These are phyloP conservation scores for Peromyscus polionotus DNA, from an alignment of 2,113 vertebrate genomes.

Conservation along the genomic window DNA sequence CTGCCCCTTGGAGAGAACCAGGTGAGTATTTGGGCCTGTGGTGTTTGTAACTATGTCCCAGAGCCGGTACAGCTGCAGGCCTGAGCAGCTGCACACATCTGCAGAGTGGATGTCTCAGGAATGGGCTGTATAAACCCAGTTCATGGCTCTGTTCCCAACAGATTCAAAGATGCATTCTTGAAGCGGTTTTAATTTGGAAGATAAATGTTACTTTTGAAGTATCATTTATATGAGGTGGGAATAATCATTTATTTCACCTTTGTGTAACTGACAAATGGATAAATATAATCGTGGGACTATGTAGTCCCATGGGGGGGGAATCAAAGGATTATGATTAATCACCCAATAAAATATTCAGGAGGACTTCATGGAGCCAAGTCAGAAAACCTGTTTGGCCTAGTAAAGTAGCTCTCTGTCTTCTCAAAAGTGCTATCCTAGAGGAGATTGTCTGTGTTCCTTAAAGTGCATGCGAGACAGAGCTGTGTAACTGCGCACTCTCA, in stretches of 20 bases:
- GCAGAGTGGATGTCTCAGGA: background rate
- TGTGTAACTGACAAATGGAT: background rate
- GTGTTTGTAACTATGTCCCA: background rate
- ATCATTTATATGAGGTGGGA: background rate
- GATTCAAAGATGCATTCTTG: background rate
- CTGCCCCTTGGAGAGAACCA: background rate
- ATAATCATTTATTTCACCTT: background rate
- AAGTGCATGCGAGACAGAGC: background rate
- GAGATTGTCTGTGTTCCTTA: background rate
- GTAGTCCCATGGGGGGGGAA: background rate
- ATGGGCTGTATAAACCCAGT: background rate
- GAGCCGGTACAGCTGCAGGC: no score
- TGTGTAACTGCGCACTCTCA: background rate
- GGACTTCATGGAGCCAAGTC: background rate
- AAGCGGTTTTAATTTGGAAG: constrained; percentile 11
- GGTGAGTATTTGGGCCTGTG: background rate
- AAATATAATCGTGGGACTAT: background rate
- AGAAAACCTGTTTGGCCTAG: background rate
- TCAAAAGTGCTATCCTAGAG: constrained; percentile 43
- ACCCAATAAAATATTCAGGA: background rate
- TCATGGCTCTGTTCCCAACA: background rate
- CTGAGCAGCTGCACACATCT: background rate
- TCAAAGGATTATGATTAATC: background rate
- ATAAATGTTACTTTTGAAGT: background rate
- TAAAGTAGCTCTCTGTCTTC: constrained; percentile 12